Evolutionary conservation across 2,113 vertebrate species (phyloP).

Genomic region (Acinonyx jubatus): DNA sequence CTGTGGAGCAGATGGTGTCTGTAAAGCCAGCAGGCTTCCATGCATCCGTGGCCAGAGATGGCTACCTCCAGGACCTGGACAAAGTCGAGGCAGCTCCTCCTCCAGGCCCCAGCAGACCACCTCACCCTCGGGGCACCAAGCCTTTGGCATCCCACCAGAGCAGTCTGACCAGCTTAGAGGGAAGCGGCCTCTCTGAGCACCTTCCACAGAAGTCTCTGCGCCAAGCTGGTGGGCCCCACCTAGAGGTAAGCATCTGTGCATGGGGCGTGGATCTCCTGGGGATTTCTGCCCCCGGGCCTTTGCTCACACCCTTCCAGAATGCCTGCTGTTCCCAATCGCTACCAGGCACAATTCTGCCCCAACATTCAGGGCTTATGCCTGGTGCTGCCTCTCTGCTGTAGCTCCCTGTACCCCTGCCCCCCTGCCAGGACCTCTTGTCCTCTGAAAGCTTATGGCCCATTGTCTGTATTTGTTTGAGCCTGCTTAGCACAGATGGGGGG

Average conservation of each 20-base stretch:
- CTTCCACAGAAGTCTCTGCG: slow-evolving; percentile 58
- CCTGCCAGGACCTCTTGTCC: neutral
- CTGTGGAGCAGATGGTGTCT: rapidly evolving
- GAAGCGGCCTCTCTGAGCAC: slow-evolving; percentile 51
- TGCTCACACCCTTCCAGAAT: neutral
- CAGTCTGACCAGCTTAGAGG: slow-evolving; percentile 84
- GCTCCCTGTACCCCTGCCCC: rapidly evolving
- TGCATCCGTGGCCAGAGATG: neutral
- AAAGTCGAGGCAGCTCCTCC: rapidly evolving
- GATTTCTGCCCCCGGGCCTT: neutral
- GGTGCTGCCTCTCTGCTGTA: neutral
- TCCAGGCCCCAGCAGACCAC: rapidly evolving
- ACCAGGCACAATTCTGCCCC: neutral
- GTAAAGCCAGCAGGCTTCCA: neutral
- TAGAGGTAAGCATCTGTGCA: neutral
- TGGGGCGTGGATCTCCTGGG: neutral
- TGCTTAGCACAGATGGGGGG: neutral
- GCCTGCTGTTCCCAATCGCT: neutral
- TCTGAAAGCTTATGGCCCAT: neutral
- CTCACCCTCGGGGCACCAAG: neutral
- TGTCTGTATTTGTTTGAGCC: neutral
- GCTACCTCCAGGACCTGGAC: neutral
- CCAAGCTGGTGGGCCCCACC: neutral
- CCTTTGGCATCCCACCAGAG: slow-evolving; percentile 61
- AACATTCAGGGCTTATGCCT: neutral